phyloP scores from a whole-genome alignment of 2,888 invertebrate genomes.

The Apoderus coryli region DNA sequence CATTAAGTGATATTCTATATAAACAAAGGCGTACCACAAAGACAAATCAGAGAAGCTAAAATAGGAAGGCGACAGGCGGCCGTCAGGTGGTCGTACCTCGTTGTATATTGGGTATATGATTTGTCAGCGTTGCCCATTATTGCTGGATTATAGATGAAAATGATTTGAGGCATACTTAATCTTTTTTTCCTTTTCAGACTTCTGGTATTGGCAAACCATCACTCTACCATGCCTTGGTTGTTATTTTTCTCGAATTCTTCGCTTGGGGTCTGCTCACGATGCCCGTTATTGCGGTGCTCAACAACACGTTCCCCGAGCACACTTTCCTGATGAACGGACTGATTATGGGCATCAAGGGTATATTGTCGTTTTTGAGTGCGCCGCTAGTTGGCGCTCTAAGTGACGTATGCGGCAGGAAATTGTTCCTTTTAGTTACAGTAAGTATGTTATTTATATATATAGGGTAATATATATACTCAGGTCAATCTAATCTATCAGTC shows the following conservation, averaged over 20 bases:
- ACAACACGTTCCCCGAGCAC: slow-evolving; percentile 96
- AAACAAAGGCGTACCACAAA: no score
- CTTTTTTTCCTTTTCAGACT: slow-evolving; percentile 42
- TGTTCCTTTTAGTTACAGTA: slow-evolving; percentile 92
- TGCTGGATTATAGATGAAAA: no score
- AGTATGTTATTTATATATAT: no score
- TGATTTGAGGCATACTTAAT: no score
- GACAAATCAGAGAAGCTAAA: no score
- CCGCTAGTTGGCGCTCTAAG: slow-evolving; percentile 81
- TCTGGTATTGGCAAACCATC: slow-evolving; percentile 88
- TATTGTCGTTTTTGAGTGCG: slow-evolving; percentile 93
- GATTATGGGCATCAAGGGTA: slow-evolving; percentile 81
- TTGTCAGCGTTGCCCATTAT: no score
- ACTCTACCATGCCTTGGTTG: slow-evolving; percentile 95
- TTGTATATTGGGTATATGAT: no score
- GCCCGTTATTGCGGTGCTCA: slow-evolving; percentile 87
- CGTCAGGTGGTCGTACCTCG: no score
- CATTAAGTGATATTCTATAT: no score
- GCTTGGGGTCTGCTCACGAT: slow-evolving; percentile 98
- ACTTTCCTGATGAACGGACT: slow-evolving; percentile 99
- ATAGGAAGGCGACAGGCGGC: no score
- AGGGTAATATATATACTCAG: no score
- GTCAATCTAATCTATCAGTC: no score
- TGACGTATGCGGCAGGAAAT: slow-evolving; percentile 92
- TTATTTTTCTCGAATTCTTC: slow-evolving; percentile 99